Base-by-base conservation (phyloP, 2,797 vertebrate species). In the Macroramphosus scolopax region DNA sequence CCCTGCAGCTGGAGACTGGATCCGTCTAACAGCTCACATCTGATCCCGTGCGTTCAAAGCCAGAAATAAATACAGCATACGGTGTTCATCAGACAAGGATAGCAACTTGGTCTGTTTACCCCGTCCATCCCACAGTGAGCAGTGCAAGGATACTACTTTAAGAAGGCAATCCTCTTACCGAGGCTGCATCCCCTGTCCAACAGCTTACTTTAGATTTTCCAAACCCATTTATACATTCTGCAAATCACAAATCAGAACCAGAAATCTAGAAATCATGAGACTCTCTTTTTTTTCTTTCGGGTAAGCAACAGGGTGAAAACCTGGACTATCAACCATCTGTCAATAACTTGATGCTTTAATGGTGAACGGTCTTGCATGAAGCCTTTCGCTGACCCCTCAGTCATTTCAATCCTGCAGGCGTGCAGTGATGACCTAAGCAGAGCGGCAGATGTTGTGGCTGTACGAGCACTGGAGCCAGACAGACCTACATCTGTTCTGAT, bases 391-490 rank as follows among this genome's bases (percentile, higher is more conserved):
- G 62, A 77, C 67, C 51, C 56, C 42, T 56, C 52, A 55, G 70
- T 77, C 74, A 72, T 75, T 72, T 72, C 72, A 81, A 64, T 82
- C 70, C 70, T 59, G 10, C 58, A 4, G 80, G 60, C 77, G 42
- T 45, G 37, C 32, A 41, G 22, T 46, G 29, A 73, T 77, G 78
- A 71, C 70, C 68, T 63, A 67, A 78, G 52, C 34, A 46, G 50
- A 55, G 72, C 63, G 73, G 70, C 81, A 85, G 82, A 81, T 85
- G 80, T 81, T 86, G 65, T 63, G 75, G 63, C 72, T 75, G 58
- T 39, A 51, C 46, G 61, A 72, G 60, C 49, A 61, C 69, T 51
- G 60, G 75, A 64, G 59, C 74, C 53, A 66, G 66, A 72, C 56
- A 66, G 68, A 64, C 50, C 10, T 44, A 62, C 75, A 87, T 85